Base-by-base conservation (phyloP, 2,113 vertebrate genomes). In the Phaethornis superciliosus region DNA sequence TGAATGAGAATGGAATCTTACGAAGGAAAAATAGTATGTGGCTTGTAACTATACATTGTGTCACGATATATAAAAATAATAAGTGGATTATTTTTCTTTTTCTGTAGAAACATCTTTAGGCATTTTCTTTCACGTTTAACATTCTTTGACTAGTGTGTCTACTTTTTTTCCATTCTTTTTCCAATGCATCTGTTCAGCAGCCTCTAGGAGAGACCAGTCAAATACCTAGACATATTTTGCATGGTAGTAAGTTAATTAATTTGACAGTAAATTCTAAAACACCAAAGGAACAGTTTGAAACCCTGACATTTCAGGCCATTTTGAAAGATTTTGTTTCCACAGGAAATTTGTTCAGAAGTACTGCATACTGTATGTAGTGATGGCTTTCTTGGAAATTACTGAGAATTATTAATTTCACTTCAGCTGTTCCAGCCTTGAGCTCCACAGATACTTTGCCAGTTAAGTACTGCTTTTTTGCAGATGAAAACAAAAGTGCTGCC, bases 401-500 rank as follows among this genome's bases (percentile, higher is more conserved):
- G 71, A 93, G 55, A 94, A 75, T 90, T 84, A 89, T 65, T 87
- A 85, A 93, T 83, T 93, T 92, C 81, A 89, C 0, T 0, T 94
- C 84, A 87, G 20, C 33, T 78, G 21, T 85, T 89, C 21, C 30
- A 82, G 71, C 55, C 59, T 56, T 63, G 71, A 63, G 88, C 92
- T 93, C 89, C 75, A 89, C 37, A 81, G 37, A 88, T 52, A 60
- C 26, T 95, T 95, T 89, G 37, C 56, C 75, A 70, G 81, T 89
- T 84, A 81, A 71, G 28, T 81, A 17, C 78, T 91, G 42, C 12
- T 19, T 33, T 54, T 80, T 88, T 82, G 40, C 40, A 92, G 82
- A 69, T 0, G 3, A 80, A 91, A 93, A 85, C 79, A 91, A 91
- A 88, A 88, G 47, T 93, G 51, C 46, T 85, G 37, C 81, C 85